phyloP scores from a whole-genome alignment of 2,888 invertebrate genomes.

The Philopedon plagiatum region DNA sequence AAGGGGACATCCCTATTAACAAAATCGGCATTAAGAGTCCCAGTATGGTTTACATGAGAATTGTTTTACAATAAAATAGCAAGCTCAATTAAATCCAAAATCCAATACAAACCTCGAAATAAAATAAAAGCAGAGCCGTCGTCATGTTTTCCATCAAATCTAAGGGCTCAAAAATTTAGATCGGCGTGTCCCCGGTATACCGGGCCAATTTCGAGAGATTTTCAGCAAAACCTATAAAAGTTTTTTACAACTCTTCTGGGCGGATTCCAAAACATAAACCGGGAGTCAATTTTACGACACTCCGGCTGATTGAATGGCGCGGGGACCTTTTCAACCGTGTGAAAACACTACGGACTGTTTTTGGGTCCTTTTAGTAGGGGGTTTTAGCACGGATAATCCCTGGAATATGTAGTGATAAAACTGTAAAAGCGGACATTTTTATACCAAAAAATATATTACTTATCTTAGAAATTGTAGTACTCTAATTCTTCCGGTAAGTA shows the following conservation, averaged over 20 bases:
- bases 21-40: no score
- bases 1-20: no score
- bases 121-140: neutral
- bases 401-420: neutral
- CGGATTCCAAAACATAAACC: slow-evolving; percentile 25
- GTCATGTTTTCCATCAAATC: neutral
- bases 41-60: no score
- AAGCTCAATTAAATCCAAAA: no score
- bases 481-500: no score
- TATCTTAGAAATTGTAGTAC: no score
- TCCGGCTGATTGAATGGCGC: slow-evolving; percentile 11
- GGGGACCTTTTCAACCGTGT: slow-evolving; percentile 23
- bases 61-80: no score
- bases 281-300: slow-evolving; percentile 33
- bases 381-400: slow-evolving; percentile 15
- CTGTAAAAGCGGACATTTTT: neutral
- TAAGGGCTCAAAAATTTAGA: neutral
- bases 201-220: slow-evolving; percentile 18
- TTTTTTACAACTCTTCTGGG: slow-evolving; percentile 28
- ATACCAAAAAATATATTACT: neutral
- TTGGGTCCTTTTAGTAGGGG: slow-evolving; percentile 19
- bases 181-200: slow-evolving; percentile 1
- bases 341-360: slow-evolving; percentile 18
- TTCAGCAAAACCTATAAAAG: slow-evolving; percentile 15
- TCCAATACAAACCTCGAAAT: neutral